A percentile compares a stretch with the other conserved stretches of the same genome.
These are phyloP conservation scores for Xenopus laevis DNA, from an alignment of 2,113 vertebrate genomes.

Conservation along the genomic window DNA sequence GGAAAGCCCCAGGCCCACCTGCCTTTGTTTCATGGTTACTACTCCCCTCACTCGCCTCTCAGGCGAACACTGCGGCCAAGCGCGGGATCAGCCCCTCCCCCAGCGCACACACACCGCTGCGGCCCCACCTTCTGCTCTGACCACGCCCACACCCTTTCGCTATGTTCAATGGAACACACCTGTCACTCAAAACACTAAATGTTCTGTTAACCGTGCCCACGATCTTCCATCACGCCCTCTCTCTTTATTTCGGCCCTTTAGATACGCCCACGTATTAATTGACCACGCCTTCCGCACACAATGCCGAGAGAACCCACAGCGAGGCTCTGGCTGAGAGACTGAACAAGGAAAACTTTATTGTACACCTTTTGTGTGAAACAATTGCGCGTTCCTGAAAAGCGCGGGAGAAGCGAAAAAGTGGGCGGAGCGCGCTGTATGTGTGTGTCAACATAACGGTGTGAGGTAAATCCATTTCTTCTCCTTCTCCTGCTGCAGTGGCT, in stretches of 20 bases:
- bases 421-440: too few relatives aligned
- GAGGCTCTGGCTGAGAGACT: background rate
- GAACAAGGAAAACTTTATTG: too few relatives aligned
- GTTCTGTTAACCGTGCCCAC: background rate
- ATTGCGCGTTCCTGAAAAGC: too few relatives aligned
- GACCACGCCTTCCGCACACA: background rate
- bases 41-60: slow-evolving; percentile 1
- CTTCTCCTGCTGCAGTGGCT: too few relatives aligned
- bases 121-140: slow-evolving; percentile 43
- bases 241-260: background rate
- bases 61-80: background rate
- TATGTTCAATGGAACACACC: background rate
- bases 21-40: slow-evolving; percentile 30
- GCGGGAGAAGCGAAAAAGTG: too few relatives aligned
- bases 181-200: too few relatives aligned
- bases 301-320: background rate
- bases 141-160: background rate
- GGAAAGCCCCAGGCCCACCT: background rate
- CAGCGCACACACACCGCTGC: background rate
- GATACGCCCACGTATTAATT: too few relatives aligned
- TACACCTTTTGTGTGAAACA: too few relatives aligned
- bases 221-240: background rate
- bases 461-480: too few relatives aligned
- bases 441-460: too few relatives aligned
- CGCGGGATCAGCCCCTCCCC: slow-evolving; percentile 16